phyloP scores from a whole-genome alignment of 2,888 invertebrate species.

The Oasisia sp. region DNA sequence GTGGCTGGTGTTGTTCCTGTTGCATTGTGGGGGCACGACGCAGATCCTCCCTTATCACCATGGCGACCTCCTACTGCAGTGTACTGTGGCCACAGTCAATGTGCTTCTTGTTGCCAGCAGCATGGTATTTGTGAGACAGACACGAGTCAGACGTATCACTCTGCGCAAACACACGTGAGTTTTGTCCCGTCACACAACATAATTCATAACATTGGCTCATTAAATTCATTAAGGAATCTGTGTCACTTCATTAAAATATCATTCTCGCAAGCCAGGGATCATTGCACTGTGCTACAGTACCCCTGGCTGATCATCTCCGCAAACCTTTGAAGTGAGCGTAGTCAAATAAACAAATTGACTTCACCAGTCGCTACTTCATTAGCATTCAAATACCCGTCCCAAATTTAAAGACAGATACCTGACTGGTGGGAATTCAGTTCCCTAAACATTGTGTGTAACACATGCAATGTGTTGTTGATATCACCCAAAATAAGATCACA shows the following conservation, averaged over 20 bases:
- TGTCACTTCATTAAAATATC: neutral
- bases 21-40: neutral
- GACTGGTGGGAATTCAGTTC: too few relatives aligned
- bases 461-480: too few relatives aligned
- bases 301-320: too few relatives aligned
- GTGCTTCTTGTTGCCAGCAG: neutral
- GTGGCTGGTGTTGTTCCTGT: neutral
- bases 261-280: neutral
- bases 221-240: neutral
- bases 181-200: neutral
- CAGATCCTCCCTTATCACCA: neutral
- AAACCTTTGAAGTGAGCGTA: too few relatives aligned
- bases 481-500: too few relatives aligned
- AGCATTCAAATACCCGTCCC: too few relatives aligned
- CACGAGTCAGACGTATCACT: neutral
- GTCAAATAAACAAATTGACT: too few relatives aligned
- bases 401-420: too few relatives aligned
- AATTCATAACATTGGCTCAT: neutral
- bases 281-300: too few relatives aligned
- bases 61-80: neutral
- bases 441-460: too few relatives aligned
- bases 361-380: too few relatives aligned
- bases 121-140: constrained; percentile 3
- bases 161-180: neutral
- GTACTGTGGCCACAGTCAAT: neutral